phyloP scores from a whole-genome alignment of 2,113 vertebrate species.

The Tragelaphus buxtoni region DNA sequence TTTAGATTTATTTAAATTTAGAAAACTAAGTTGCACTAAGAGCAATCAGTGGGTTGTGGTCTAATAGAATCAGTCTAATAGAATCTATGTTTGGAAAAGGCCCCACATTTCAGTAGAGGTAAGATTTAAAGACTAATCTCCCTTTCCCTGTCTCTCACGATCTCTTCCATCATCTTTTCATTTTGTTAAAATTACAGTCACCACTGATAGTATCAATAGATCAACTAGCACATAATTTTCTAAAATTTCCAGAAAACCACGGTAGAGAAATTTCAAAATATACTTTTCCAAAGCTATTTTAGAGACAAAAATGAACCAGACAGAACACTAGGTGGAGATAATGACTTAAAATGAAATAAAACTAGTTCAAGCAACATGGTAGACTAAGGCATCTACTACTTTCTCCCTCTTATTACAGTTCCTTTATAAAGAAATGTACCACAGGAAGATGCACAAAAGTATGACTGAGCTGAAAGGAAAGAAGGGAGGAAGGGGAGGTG shows the following conservation, averaged over 20 bases:
- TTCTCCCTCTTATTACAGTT: background rate
- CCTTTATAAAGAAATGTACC: background rate
- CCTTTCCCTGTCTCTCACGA: background rate
- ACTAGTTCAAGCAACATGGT: background rate
- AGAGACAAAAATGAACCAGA: background rate
- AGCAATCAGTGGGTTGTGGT: background rate
- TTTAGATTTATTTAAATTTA: background rate
- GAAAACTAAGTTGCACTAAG: background rate
- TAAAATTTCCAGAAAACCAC: background rate
- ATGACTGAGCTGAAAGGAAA: background rate
- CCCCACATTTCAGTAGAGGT: background rate
- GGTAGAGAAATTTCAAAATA: background rate
- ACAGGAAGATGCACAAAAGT: background rate
- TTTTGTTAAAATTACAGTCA: background rate
- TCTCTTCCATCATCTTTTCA: background rate
- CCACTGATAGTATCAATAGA: background rate
- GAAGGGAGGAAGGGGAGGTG: background rate
- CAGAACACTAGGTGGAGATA: background rate
- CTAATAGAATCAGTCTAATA: background rate
- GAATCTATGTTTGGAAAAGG: background rate
- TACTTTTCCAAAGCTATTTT: background rate
- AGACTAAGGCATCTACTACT: background rate
- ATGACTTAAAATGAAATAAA: background rate
- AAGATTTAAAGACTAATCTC: background rate
- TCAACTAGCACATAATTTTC: background rate